phyloP scores from a whole-genome alignment of 30 jellyfish, hydroid and myxozoan genomes.

The Hydractinia symbiolongicarpus region DNA sequence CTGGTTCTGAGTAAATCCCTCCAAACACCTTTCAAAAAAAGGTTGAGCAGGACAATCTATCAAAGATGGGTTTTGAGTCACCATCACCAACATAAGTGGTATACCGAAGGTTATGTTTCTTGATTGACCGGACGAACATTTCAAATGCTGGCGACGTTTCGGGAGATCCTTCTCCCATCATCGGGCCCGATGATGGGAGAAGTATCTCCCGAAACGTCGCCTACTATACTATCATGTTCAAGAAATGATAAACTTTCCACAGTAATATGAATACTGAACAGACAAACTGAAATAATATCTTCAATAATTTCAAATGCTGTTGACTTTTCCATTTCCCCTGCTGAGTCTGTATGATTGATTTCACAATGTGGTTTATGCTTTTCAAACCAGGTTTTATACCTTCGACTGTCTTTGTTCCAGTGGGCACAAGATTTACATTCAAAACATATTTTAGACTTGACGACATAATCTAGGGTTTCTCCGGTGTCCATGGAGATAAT shows the following conservation, averaged over 20 bases:
- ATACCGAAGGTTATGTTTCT: conserved; percentile 36
- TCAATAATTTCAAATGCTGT: too few species aligned
- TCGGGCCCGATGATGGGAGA: too few species aligned
- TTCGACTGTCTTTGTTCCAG: not conserved
- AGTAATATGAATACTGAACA: too few species aligned
- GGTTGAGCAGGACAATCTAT: not conserved
- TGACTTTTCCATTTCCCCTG: not conserved
- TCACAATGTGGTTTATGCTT: not conserved
- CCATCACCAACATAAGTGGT: conserved; percentile 51
- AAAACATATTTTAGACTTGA: conserved; percentile 38
- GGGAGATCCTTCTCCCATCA: too few species aligned
- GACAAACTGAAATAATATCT: too few species aligned
- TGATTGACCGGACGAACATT: conserved; percentile 37
- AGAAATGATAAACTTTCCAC: too few species aligned
- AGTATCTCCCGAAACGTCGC: too few species aligned
- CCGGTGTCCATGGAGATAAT: conserved; percentile 43
- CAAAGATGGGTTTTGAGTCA: conserved; percentile 28
- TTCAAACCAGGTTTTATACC: not conserved
- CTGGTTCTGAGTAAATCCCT: conserved; percentile 28
- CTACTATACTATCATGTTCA: too few species aligned
- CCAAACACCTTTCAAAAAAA: conserved; percentile 20
- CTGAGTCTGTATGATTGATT: not conserved
- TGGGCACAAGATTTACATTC: conserved; percentile 26
- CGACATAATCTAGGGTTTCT: conserved; percentile 41
- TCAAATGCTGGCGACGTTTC: conserved; percentile 40